Evolutionary conservation across 1,140 invertebrate genomes (phyloP).

Genomic region (Euura saliciscinereae): DNA sequence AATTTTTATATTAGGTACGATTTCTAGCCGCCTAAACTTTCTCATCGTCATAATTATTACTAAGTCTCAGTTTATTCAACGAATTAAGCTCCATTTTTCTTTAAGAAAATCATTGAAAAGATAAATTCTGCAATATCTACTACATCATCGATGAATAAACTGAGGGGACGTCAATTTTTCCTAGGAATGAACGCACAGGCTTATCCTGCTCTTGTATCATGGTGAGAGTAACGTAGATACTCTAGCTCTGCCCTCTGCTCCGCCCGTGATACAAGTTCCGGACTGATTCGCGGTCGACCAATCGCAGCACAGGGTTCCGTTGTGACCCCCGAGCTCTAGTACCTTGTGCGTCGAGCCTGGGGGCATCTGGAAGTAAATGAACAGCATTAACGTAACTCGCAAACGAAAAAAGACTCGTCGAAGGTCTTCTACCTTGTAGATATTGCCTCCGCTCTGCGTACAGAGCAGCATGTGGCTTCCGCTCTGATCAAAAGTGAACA

Average conservation of each 20-base stretch:
- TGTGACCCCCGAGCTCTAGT: constrained; percentile 65
- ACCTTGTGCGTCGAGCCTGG: constrained; percentile 52
- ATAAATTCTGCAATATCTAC: no score
- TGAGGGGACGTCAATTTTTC: background rate
- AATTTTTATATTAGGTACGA: background rate
- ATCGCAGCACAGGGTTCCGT: constrained; percentile 66
- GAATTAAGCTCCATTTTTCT: no score
- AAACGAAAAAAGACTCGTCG: background rate
- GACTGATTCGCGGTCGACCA: constrained; percentile 71
- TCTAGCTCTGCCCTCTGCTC: constrained; percentile 65
- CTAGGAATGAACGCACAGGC: constrained; percentile 56
- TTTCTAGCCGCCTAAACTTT: no score
- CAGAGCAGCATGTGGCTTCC: constrained; percentile 67
- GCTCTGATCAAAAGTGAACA: constrained; percentile 67
- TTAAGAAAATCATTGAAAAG: no score
- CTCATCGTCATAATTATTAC: no score
- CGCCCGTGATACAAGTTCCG: constrained; percentile 67
- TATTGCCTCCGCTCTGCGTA: constrained; percentile 62
- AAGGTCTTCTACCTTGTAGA: constrained; percentile 63
- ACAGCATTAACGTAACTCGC: constrained; percentile 5
- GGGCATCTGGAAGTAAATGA: constrained; percentile 48
- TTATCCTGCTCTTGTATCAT: constrained; percentile 56
- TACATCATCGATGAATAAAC: no score
- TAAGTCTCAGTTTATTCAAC: background rate
- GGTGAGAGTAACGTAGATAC: constrained; percentile 66